These are phyloP conservation scores for Alces alces DNA, from an alignment of 2,113 vertebrate species.

Conservation along the genomic window DNA sequence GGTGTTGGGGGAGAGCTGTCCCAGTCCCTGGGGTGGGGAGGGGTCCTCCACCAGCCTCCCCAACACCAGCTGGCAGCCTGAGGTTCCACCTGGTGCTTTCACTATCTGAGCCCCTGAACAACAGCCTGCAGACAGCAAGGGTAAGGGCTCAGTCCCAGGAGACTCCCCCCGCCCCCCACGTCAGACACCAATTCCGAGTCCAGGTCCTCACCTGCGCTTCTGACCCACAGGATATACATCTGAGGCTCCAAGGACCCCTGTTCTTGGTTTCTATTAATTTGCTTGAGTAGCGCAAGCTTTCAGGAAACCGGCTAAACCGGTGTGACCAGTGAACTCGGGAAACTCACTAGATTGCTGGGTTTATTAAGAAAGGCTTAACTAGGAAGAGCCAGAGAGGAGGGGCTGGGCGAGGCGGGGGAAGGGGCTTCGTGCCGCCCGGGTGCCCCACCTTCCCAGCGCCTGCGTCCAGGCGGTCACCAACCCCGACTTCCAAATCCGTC, in stretches of 20 bases:
- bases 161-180: neutral
- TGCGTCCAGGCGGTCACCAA: fast-evolving
- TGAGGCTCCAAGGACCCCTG: neutral
- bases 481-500: fast-evolving
- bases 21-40: neutral
- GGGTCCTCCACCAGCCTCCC: neutral
- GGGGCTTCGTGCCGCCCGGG: fast-evolving
- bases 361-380: neutral
- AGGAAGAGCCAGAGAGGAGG: neutral
- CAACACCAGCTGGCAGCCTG: neutral
- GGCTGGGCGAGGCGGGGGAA: neutral
- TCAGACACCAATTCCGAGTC: neutral
- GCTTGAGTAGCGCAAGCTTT: neutral
- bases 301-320: neutral
- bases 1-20: neutral
- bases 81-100: fast-evolving
- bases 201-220: neutral
- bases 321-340: neutral
- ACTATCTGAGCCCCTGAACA: fast-evolving
- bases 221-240: fast-evolving
- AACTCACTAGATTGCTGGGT: neutral
- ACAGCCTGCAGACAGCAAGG: neutral
- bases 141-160: neutral
- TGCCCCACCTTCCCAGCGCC: fast-evolving
- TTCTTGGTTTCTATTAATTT: too few species aligned